Base-by-base conservation (phyloP, 2,888 invertebrate species). In the Stenotaenia linearis region DNA sequence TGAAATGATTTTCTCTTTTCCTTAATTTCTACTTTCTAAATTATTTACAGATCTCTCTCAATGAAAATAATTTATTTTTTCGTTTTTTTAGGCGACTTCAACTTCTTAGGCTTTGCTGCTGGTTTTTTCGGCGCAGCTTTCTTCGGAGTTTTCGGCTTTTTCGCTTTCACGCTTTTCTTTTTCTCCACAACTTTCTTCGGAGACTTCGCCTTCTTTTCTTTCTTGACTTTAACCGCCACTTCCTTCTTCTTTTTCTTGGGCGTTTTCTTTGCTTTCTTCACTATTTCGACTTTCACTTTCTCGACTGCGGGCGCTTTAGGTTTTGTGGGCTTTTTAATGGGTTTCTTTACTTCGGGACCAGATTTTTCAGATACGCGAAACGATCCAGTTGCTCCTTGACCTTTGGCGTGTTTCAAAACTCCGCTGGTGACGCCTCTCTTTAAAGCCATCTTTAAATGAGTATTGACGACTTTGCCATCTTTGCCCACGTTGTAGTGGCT, bases 401-500 rank as follows among this genome's bases (percentile, higher is more conserved):
- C 83, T 79, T 83, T 84, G 75, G 83, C 82, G 82, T 87, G 86
- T 79, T 85, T 85, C 76, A 87, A 81, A 4, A 82, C 80, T n/a
- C 85, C 85, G 78, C 84, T 85, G 81, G 83, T 83, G 2, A 86
- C 85, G 4, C 86, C 86, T n/a, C 84, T 83, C 23, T 83, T 84
- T 77, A 87, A 83, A 4, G 87, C 85, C 80, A 82, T 80, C 82
- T 86, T 86, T 81, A 87, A 82, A 81, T 86, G 86, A 25, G 83
- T 82, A 82, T 85, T 85, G 80, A 85, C 82, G 9, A 79, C 75
- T 74, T 81, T 81, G 81, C 83, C 83, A 80, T 86, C 86, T 5
- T 83, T 83, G 32, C 85, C 86, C 50, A 88, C 86, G 78, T 85
- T 86, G 85, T 84, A 87, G 84, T 86, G 85, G 32, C 84, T 83